phyloP scores from a whole-genome alignment of 2,797 vertebrate genomes.

The Eleutherodactylus coqui region DNA sequence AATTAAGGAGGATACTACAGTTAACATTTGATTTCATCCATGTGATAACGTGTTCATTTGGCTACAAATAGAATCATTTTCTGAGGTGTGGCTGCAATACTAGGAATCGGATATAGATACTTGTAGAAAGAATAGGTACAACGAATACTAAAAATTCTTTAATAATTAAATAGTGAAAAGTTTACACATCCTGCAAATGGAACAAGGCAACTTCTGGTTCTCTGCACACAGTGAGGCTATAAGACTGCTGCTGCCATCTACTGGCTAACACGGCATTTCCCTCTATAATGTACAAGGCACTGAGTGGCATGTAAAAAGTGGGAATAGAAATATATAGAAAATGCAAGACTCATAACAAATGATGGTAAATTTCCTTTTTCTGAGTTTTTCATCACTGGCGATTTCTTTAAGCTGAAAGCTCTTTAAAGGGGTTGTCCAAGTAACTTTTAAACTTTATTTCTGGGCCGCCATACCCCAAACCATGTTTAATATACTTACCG shows the following conservation, averaged over 20 bases:
- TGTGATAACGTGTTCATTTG: conserved; percentile 71
- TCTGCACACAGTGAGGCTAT: neutral
- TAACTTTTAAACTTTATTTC: too few relatives aligned
- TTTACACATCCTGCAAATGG: conserved; percentile 5
- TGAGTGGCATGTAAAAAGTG: neutral
- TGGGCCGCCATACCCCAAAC: too few relatives aligned
- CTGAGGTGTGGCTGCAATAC: conserved; percentile 71
- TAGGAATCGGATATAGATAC: conserved; percentile 71
- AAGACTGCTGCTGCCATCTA: neutral
- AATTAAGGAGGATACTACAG: conserved; percentile 70
- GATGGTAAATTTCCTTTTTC: conserved; percentile 12
- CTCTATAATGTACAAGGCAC: neutral
- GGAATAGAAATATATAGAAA: neutral
- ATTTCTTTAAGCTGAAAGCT: neutral
- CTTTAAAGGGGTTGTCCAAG: too few relatives aligned
- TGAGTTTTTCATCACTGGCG: neutral
- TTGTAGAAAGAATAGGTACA: conserved; percentile 66
- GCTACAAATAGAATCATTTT: conserved; percentile 68
- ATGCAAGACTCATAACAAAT: neutral
- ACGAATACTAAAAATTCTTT: conserved; percentile 69
- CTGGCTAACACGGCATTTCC: neutral
- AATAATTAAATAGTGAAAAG: conserved; percentile 61
- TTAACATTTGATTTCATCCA: conserved; percentile 71
- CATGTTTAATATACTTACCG: too few relatives aligned
- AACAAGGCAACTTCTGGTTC: neutral